These are phyloP conservation scores for Drosophila borborema DNA, from an alignment of 2,888 invertebrate genomes.

Conservation along the genomic window DNA sequence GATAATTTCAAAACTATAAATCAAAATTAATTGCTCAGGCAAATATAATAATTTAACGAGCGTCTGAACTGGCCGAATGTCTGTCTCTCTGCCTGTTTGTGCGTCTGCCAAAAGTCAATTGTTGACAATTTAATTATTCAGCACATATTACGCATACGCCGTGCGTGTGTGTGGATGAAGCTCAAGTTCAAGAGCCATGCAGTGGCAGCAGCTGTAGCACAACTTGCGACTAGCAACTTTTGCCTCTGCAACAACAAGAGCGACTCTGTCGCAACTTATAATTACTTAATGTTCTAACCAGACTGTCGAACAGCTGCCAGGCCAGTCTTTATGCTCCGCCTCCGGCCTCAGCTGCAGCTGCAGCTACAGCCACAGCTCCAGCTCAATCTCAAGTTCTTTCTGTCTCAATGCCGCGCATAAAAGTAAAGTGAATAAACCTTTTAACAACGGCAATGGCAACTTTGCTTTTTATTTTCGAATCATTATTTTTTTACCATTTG, in stretches of 20 bases:
- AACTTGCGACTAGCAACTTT: slow-evolving; percentile 56
- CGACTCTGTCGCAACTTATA: slow-evolving; percentile 66
- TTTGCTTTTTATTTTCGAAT: slow-evolving; percentile 49
- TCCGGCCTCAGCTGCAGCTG: not conserved
- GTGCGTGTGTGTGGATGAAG: slow-evolving; percentile 31
- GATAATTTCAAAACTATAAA: slow-evolving; percentile 41
- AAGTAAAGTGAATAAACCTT: slow-evolving; percentile 72
- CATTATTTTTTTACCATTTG: slow-evolving; percentile 31
- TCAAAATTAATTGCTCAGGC: slow-evolving; percentile 37
- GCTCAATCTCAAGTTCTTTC: slow-evolving; percentile 28
- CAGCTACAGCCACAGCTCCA: slow-evolving; percentile 20
- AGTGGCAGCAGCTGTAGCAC: slow-evolving; percentile 26
- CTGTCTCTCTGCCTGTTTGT: slow-evolving; percentile 4
- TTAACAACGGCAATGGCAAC: slow-evolving; percentile 58
- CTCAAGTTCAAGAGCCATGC: not conserved
- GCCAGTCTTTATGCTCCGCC: not conserved
- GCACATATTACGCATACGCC: slow-evolving; percentile 68
- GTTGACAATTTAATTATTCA: slow-evolving; percentile 73
- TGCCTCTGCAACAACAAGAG: slow-evolving; percentile 40
- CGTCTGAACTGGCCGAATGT: slow-evolving; percentile 3
- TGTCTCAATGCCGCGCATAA: slow-evolving; percentile 35
- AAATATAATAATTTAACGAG: slow-evolving; percentile 41
- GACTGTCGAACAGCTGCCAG: slow-evolving; percentile 31
- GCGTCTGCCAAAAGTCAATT: slow-evolving; percentile 57
- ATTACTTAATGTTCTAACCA: slow-evolving; percentile 69